Percentiles rank a stretch among this genome's conserved stretches.
Evolutionary conservation across 1,140 invertebrate species (phyloP).

Genomic region (Cotesia typhae): DNA sequence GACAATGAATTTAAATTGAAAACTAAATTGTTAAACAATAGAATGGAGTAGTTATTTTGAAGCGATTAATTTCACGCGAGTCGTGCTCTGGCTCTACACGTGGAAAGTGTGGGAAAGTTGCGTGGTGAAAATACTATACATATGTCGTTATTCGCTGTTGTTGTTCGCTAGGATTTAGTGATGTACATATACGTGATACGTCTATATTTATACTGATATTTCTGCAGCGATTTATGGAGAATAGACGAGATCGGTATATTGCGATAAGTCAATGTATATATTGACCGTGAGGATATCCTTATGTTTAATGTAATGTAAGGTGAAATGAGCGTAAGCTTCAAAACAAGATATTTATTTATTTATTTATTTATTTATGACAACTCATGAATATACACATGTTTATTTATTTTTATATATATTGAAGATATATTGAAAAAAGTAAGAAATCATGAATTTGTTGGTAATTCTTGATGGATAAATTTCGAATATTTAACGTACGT

Average conservation of each 20-base stretch:
- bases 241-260: slow-evolving; percentile 21
- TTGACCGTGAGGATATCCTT: slow-evolving; percentile 15
- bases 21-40: slow-evolving; percentile 15
- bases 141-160: slow-evolving; percentile 42
- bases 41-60: slow-evolving; percentile 8
- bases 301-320: slow-evolving; percentile 7
- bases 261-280: slow-evolving; percentile 23
- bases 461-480: slow-evolving; percentile 21
- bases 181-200: too few species aligned
- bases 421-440: not conserved
- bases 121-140: slow-evolving; percentile 56
- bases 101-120: slow-evolving; percentile 65
- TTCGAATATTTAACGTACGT: slow-evolving; percentile 40
- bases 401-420: not conserved
- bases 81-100: slow-evolving; percentile 25
- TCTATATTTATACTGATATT: slow-evolving; percentile 2
- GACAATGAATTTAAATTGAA: not conserved
- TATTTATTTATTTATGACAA: too few species aligned
- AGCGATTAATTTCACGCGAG: slow-evolving; percentile 24
- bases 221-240: not conserved
- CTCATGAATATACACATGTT: not conserved
- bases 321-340: slow-evolving; percentile 5
- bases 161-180: too few species aligned
- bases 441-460: not conserved
- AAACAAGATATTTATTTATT: too few species aligned